Evolutionary conservation across 2,113 vertebrate genomes (phyloP), one percentile per base, ranked within the genome.

Genomic region (Orientallactaga bullata): DNA sequence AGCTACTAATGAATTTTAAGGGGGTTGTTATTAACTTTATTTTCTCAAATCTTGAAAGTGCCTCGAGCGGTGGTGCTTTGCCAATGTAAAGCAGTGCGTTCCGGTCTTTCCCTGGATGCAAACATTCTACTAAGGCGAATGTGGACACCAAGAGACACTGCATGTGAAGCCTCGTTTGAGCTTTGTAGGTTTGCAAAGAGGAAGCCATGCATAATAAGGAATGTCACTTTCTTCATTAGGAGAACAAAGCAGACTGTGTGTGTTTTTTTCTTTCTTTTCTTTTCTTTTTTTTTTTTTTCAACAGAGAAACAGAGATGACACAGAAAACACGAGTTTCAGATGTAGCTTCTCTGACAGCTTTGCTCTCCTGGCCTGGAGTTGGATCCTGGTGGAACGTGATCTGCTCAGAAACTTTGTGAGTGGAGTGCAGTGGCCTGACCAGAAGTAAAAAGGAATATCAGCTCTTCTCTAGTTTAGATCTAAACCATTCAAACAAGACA

Each of bases 1-100:
- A 84, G 30, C 88, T 68, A 85, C 30, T 65, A 92, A 80, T 90
- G 51, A 69, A 88, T 83, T 90, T 96, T 11, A 89, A 94, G 69
- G 37, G 15, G 65, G 30, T 72, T 61, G 15, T 55, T 89, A 63
- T 61, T 35, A 94, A 58, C 51, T 87, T 80, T 42, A 68, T 87
- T 87, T 85, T 74, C 11, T 18, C 42, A 91, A 84, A 72, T 32
- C 18, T 71, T 65, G 66, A 15, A 24, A 89, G 11, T 13, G 12
- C 17, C n/a, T 55, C 3, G 12, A 47, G 15, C 85, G 2, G 21
- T 9, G 37, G 0, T 24, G 66, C 18, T 93, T 92, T 77, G 30
- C 6, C 37, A 90, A 63, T 42, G 7, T 2, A 85, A 60, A 79
- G 1, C 17, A 12, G 12, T 61, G 23, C 11, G 42, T 37, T 80